Base-by-base conservation (phyloP, 2,888 invertebrate species). In the Octonoba sinensis region DNA sequence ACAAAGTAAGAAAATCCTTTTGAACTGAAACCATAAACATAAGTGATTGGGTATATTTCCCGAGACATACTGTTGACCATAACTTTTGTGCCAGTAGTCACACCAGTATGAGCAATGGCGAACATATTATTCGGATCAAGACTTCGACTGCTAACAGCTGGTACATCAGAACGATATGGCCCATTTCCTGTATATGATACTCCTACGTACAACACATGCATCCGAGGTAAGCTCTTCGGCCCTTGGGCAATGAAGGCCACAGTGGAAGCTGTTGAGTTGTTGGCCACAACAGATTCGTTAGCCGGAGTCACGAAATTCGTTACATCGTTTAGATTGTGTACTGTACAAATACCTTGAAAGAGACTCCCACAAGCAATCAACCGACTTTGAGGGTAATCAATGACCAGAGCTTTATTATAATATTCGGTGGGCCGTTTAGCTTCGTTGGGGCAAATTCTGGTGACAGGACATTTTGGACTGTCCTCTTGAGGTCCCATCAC, bases 211-310 rank as follows among this genome's bases (percentile, higher is more conserved):
- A 98, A 94, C 24, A 97, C 89, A 74, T 88, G 54, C 84, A 95
- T 93, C 85, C 95, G 94, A 12, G 96, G 95, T 73, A 96, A 96
- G 88, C 94, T 94, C 12, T 96, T 95, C 18, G 96, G 97, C 3
- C 97, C 97, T 0, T 96, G 96, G 0, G 97, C 97, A 85, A 98
- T 97, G 89, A 97, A 98, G 82, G 96, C 97, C 79, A 98, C 96
- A 12, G 97, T 97, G 59, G 97, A 96, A n/a, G 97, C 96, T 36
- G 95, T 94, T 54, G 93, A 95, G 90, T 97, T 97, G 89, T 98
- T 98, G 47, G 98, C 96, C 73, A 97, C 97, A 70, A 98, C 95
- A 13, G 97, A 95, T 88, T 96, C 96, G 56, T 85, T 85, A 82
- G 92, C 92, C 87, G 93, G 93, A 85, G 93, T 92, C 82, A 92